phyloP scores from a whole-genome alignment of 2,113 vertebrate species.

The Lynx canadensis region DNA sequence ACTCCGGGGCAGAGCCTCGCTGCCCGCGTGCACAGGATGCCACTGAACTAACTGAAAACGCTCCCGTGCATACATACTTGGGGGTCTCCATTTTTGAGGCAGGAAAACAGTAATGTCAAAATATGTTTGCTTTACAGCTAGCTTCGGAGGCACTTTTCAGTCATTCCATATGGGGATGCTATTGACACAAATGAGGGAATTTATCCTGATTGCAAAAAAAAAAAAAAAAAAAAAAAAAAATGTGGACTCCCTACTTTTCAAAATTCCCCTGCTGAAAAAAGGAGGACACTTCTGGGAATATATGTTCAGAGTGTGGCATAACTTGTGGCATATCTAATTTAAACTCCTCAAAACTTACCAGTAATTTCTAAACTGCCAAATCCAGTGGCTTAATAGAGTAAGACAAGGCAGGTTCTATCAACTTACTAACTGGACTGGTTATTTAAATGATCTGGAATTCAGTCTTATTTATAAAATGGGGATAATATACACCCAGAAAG shows the following conservation, averaged over 20 bases:
- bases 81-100: neutral
- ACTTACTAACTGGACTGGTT: slow-evolving; percentile 7
- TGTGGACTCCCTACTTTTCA: neutral
- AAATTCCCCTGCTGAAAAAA: neutral
- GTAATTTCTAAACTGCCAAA: neutral
- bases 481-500: neutral
- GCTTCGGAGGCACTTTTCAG: neutral
- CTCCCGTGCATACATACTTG: neutral
- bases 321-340: neutral
- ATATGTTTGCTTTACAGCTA: neutral
- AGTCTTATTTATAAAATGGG: neutral
- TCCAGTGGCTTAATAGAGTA: neutral
- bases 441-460: neutral
- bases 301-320: neutral
- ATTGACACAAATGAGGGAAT: neutral
- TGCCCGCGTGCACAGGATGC: neutral
- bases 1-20: neutral
- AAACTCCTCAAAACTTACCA: neutral
- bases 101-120: neutral
- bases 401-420: neutral
- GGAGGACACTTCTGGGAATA: neutral
- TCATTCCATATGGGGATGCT: neutral
- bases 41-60: neutral
- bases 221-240: neutral
- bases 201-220: neutral